phyloP scores from a whole-genome alignment of 2,888 invertebrate genomes.

The Pseudococcus jackbeardsleyi region DNA sequence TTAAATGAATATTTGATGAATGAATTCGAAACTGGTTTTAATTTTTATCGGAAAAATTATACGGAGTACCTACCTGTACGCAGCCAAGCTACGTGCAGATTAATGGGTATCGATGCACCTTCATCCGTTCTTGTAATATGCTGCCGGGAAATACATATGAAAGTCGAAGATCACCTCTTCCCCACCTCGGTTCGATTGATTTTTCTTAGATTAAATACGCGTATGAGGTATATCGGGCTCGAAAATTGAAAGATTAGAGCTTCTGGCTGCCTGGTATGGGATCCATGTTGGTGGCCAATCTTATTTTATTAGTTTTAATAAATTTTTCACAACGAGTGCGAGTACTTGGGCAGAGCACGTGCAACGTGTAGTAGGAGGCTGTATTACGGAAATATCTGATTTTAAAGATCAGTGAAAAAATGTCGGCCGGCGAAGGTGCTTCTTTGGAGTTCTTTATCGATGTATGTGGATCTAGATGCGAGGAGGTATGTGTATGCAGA shows the following conservation, averaged over 20 bases:
- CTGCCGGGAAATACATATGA: conserved; percentile 31
- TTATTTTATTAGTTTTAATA: conserved; percentile 37
- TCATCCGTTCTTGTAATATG: conserved; percentile 3
- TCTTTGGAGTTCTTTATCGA: not conserved
- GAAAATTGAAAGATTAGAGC: conserved; percentile 15
- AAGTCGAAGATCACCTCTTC: not conserved
- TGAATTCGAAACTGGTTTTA: conserved; percentile 54
- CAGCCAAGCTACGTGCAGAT: not conserved
- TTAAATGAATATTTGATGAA: conserved; percentile 50
- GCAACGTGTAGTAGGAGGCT: not conserved
- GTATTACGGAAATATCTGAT: not conserved
- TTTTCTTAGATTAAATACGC: conserved; percentile 19
- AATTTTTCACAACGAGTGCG: not conserved
- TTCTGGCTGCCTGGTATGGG: not conserved
- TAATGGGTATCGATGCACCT: conserved; percentile 39
- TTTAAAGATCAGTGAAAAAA: not conserved
- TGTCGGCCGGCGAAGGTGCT: not conserved
- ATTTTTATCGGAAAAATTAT: conserved; percentile 30
- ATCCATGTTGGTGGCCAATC: conserved; percentile 29
- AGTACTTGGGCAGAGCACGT: not conserved
- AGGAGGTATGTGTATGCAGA: not conserved
- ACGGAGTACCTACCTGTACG: not conserved
- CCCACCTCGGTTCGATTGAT: not conserved
- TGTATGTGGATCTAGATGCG: not conserved
- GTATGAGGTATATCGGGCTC: not conserved